Evolutionary conservation across 64 coral and sea anemone species (phyloP), one percentile per base, ranked within the genome.

Genomic region (Astreopora myriophthalma): DNA sequence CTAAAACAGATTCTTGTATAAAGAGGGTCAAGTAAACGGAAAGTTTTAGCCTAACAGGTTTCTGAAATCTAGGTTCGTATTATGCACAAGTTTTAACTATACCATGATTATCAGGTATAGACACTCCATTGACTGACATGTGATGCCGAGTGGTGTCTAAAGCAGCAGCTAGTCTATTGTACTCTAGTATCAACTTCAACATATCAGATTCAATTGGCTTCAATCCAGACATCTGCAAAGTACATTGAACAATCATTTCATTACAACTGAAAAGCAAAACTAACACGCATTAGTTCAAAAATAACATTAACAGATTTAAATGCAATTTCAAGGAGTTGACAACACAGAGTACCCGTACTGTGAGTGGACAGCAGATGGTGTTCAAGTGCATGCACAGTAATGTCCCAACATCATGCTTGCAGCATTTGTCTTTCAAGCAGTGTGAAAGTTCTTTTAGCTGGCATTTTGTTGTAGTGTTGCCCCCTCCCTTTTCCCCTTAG

Each of bases 81-180:
- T 55, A 55, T 20, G 16, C 12, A 55, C 3, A 55, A 14, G 13
- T 16, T 55, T n/a, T n/a, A n/a, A 40, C 31, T 55, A 75, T 92
- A 96, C 94, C 90, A 76, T 75, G 79, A 49, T 89, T 93, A 32
- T 86, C 78, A 12, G 94, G 90, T 16, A 96, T 12, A 49, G 93
- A 34, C 26, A 94, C 95, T 36, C 92, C 91, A 83, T 38, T 93
- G n/a, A 96, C 87, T 55, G 95, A 69, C 95, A 96, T 90, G 28
- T 93, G 81, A 77, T 96, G 95, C 0, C 87, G 32, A 12, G 95
- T 96, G 0, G 95, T 96, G 35, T 96, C 87, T 35, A 96, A 58
- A 64, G 95, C 91, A 13, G 27, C 87, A 7, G 95, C 90, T 27
- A 96, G 48, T 48, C 93, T 80, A 19, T 55, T 83, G 48, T 93